Conservation (phyloP, 1,140 invertebrate species). For the Temnothorax nylanderi region DNA sequence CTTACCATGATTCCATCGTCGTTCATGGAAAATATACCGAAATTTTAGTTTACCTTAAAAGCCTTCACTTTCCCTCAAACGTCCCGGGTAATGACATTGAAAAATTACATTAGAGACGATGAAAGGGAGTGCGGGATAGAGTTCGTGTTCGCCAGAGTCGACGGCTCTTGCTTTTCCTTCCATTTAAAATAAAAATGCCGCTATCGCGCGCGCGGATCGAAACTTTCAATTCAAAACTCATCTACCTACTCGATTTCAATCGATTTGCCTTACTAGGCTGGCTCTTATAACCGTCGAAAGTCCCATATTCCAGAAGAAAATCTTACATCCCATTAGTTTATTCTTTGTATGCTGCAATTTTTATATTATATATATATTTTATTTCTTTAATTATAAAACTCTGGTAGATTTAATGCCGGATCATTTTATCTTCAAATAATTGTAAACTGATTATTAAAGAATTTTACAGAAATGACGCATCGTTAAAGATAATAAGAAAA, state of each 20-base stretch:
- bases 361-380: constrained; percentile 1
- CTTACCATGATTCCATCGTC: constrained; percentile 50
- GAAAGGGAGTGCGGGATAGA: constrained; percentile 70
- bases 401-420: constrained; percentile 44
- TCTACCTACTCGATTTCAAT: constrained; percentile 47
- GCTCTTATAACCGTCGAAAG: neutral
- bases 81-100: constrained; percentile 74
- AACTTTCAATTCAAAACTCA: constrained; percentile 62
- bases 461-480: neutral
- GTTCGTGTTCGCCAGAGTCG: constrained; percentile 53
- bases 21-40: constrained; percentile 67
- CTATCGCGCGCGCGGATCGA: constrained; percentile 60
- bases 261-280: neutral
- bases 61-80: constrained; percentile 71
- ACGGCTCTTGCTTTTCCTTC: constrained; percentile 68
- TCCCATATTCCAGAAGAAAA: neutral
- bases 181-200: constrained; percentile 74
- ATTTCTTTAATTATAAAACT: neutral
- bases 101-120: constrained; percentile 77
- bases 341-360: neutral
- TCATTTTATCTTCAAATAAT: constrained; percentile 32
- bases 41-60: constrained; percentile 73
- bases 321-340: neutral
- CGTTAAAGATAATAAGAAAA: constrained; percentile 7
- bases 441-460: neutral